Evolutionary conservation across 64 coral and sea anemone genomes (phyloP).

Genomic region (Dendrophyllia cribrosa): DNA sequence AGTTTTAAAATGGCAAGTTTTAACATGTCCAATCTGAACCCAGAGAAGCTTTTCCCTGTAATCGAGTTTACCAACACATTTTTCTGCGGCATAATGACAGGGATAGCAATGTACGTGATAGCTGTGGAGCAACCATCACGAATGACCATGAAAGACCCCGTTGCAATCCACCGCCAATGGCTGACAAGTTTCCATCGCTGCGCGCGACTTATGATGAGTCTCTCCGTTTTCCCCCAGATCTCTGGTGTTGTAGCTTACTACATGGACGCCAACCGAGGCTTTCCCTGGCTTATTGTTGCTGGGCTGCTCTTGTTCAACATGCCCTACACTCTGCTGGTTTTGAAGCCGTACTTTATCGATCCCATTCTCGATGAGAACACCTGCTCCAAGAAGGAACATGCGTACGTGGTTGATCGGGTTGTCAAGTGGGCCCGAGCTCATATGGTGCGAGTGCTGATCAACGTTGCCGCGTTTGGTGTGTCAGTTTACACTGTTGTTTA

Average conservation of each 20-base stretch:
- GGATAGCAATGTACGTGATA: constrained; percentile 5
- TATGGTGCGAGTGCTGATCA: constrained; percentile 28
- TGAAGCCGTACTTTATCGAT: constrained; percentile 59
- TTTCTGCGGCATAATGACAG: constrained; percentile 14
- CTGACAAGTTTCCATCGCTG: constrained; percentile 25
- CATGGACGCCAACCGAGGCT: constrained; percentile 7
- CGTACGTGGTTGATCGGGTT: constrained; percentile 3
- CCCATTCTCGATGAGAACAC: constrained; percentile 47
- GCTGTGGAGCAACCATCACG: constrained; percentile 20
- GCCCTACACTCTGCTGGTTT: constrained; percentile 40
- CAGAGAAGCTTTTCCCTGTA: not conserved
- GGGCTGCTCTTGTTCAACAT: constrained; percentile 34
- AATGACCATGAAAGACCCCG: constrained; percentile 28
- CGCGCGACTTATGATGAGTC: constrained; percentile 1
- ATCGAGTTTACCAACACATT: constrained; percentile 15
- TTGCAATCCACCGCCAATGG: constrained; percentile 30
- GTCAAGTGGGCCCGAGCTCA: constrained; percentile 58
- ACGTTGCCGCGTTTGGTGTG: not conserved
- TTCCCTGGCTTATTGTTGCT: constrained; percentile 63
- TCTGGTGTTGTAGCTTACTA: not conserved
- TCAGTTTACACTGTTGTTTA: constrained; percentile 29
- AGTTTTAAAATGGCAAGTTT: not conserved
- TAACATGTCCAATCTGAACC: not conserved
- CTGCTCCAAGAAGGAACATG: constrained; percentile 46
- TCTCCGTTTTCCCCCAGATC: not conserved